Conservation (phyloP, 2,888 invertebrate species). For the Teleogryllus oceanicus region DNA sequence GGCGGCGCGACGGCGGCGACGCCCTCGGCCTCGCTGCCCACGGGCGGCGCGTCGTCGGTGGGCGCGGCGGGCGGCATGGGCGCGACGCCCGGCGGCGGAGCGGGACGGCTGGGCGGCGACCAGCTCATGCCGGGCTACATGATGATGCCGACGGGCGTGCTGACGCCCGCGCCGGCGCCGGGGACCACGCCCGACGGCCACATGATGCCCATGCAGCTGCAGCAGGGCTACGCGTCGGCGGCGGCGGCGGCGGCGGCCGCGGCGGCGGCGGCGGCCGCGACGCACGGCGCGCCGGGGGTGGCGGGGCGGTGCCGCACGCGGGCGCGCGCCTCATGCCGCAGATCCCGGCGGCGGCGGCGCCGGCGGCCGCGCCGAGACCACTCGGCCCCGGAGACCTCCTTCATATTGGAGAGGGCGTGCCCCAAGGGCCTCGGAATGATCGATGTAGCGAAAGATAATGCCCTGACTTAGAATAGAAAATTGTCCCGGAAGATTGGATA, state of each 20-base stretch:
- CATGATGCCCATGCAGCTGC: not conserved
- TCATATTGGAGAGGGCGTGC: too few relatives aligned
- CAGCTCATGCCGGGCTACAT: not conserved
- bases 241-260: not conserved
- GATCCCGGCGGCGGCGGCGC: not conserved
- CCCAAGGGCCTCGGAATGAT: too few relatives aligned
- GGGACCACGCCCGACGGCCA: not conserved
- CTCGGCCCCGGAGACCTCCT: too few relatives aligned
- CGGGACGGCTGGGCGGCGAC: not conserved
- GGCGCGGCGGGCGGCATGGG: not conserved
- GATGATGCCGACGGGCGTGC: not conserved
- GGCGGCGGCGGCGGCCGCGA: not conserved
- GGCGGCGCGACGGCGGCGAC: not conserved
- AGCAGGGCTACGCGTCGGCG: not conserved
- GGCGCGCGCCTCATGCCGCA: slow-evolving; percentile 8
- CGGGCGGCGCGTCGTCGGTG: not conserved
- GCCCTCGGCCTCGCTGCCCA: not conserved
- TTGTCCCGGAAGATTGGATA: too few relatives aligned
- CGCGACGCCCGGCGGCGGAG: not conserved
- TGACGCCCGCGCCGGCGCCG: not conserved
- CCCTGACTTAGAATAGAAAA: too few relatives aligned
- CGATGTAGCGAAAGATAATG: too few relatives aligned
- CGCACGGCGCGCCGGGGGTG: not conserved
- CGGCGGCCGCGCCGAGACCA: too few relatives aligned
- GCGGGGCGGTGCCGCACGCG: not conserved